phyloP scores from a whole-genome alignment of 2,797 vertebrate species.

The Chaetophractus vellerosus region DNA sequence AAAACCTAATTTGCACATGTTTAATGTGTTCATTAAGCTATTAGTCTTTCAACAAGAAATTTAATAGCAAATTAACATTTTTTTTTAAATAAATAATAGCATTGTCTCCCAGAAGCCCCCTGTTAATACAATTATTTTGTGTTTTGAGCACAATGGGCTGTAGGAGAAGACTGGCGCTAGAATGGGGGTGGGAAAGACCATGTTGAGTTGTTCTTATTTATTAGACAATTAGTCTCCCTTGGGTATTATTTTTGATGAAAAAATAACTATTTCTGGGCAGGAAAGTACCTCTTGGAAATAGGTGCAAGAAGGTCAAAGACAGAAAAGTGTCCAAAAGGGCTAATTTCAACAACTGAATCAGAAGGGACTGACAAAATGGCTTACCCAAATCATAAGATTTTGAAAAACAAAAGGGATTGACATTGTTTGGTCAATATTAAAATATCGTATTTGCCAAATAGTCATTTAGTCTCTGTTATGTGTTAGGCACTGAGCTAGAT shows the following conservation, averaged over 20 bases:
- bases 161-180: slow-evolving; percentile 1
- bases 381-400: not conserved
- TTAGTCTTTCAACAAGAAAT: slow-evolving; percentile 91
- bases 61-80: slow-evolving; percentile 92
- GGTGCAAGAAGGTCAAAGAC: slow-evolving; percentile 43
- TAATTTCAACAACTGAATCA: slow-evolving; percentile 34
- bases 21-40: slow-evolving; percentile 92
- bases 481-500: not conserved
- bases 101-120: slow-evolving; percentile 75
- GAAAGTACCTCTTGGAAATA: slow-evolving; percentile 54
- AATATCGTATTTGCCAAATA: slow-evolving; percentile 23
- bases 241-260: slow-evolving; percentile 9
- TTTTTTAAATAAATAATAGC: slow-evolving; percentile 87
- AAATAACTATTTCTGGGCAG: slow-evolving; percentile 61
- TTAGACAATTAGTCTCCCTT: slow-evolving; percentile 45
- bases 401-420: slow-evolving; percentile 35
- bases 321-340: not conserved
- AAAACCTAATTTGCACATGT: slow-evolving; percentile 90
- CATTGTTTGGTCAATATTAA: slow-evolving; percentile 21
- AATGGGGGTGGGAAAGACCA: not conserved
- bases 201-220: slow-evolving; percentile 17
- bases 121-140: slow-evolving; percentile 85
- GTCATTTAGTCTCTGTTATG: not conserved
- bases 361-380: not conserved
- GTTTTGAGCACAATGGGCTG: slow-evolving; percentile 63